phyloP scores from a whole-genome alignment of 2,113 vertebrate genomes.

The Chiloscyllium plagiosum region DNA sequence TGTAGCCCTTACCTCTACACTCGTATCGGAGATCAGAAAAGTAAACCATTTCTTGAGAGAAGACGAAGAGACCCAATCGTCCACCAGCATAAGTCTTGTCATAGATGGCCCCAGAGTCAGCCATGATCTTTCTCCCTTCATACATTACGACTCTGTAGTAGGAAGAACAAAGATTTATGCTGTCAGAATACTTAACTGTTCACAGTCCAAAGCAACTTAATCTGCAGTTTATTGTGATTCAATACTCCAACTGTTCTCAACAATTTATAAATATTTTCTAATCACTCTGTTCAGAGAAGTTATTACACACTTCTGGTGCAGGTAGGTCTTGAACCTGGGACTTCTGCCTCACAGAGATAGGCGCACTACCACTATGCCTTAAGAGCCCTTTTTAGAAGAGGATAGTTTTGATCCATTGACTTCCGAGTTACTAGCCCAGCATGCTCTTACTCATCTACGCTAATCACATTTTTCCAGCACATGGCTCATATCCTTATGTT shows the following conservation, averaged over 20 bases:
- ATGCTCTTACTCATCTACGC: no score
- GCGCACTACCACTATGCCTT: no score
- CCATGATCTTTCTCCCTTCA: constrained; percentile 97
- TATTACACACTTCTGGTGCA: no score
- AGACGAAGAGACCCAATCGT: constrained; percentile 89
- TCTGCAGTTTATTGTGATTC: constrained; percentile 4
- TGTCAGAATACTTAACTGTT: not conserved
- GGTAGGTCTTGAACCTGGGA: no score
- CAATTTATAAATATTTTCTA: no score
- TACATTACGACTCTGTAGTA: constrained; percentile 87
- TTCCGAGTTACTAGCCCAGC: no score
- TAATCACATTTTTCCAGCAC: no score
- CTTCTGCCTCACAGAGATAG: no score
- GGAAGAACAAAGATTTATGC: not conserved
- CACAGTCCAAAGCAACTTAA: not conserved
- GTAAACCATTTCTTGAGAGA: constrained; percentile 99
- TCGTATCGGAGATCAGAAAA: constrained; percentile 98
- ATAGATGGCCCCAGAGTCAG: constrained; percentile 88
- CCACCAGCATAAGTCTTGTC: constrained; percentile 95
- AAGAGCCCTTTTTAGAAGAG: no score
- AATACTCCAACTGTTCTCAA: not conserved
- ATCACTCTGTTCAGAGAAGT: no score
- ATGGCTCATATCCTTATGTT: no score
- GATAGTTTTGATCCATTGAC: no score
- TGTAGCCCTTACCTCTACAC: constrained; percentile 77